phyloP scores from a whole-genome alignment of 2,888 invertebrate species.

The Clanis bilineata region DNA sequence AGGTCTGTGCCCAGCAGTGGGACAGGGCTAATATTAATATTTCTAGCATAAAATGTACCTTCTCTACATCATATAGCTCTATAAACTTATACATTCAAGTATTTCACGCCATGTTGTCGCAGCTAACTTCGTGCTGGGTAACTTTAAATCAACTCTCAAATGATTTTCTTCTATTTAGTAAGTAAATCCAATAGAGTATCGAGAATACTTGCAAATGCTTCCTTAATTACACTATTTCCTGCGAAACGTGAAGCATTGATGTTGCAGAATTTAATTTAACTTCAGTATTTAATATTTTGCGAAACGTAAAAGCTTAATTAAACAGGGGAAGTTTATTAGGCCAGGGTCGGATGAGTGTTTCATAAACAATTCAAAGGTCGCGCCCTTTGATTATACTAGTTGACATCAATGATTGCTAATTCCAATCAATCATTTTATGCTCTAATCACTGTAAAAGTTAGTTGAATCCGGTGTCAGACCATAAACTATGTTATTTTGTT shows the following conservation, averaged over 20 bases:
- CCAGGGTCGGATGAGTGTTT: slow-evolving; percentile 36
- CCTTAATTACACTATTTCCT: slow-evolving; percentile 29
- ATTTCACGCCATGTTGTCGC: no score
- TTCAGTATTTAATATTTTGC: slow-evolving; percentile 41
- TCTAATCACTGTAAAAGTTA: not conserved
- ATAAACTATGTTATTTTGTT: no score
- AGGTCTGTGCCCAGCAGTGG: no score
- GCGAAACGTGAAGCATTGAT: slow-evolving; percentile 39
- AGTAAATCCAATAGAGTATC: not conserved
- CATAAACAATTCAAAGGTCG: slow-evolving; percentile 22
- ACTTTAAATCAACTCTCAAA: not conserved
- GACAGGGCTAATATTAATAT: no score
- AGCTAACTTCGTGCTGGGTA: not conserved
- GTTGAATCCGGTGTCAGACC: not conserved
- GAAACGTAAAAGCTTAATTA: slow-evolving; percentile 54
- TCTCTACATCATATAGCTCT: no score
- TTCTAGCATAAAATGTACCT: no score
- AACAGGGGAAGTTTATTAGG: slow-evolving; percentile 50
- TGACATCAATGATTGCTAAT: not conserved
- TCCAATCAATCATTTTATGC: not conserved
- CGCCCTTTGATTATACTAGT: not conserved
- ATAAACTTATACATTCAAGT: no score
- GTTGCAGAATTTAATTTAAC: slow-evolving; percentile 45
- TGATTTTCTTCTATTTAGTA: not conserved
- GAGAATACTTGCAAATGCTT: slow-evolving; percentile 3